A percentile compares a stretch with the other conserved stretches of the same genome.
phyloP scores from a whole-genome alignment of 2,888 invertebrate species.

The Tridacna gigas region DNA sequence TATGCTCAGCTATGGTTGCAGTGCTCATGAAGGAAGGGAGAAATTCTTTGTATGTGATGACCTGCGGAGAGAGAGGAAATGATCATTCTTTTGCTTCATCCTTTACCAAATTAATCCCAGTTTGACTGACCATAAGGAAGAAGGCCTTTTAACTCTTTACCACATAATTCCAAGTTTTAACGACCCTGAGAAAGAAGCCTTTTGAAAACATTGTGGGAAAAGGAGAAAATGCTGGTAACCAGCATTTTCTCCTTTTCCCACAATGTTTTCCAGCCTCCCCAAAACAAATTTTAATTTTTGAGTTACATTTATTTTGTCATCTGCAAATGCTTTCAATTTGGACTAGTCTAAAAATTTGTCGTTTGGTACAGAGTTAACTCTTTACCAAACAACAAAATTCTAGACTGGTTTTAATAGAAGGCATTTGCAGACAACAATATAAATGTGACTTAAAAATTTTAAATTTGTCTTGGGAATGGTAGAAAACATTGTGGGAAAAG shows the following conservation, averaged over 20 bases:
- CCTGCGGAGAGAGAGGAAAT: background rate
- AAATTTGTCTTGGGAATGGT: too few species aligned
- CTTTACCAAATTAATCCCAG: background rate
- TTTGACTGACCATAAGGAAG: background rate
- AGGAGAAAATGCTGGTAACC: background rate
- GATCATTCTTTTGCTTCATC: background rate
- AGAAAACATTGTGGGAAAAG: too few species aligned
- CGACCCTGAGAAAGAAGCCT: too few species aligned
- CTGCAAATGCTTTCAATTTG: background rate
- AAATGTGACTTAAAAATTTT: too few species aligned
- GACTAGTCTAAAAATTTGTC: background rate
- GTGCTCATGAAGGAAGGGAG: slow-evolving; percentile 1
- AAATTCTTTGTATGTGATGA: slow-evolving; percentile 8
- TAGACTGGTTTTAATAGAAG: too few species aligned
- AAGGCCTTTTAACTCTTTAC: background rate
- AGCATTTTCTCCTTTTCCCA: background rate
- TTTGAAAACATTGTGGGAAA: too few species aligned
- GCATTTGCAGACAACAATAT: too few species aligned
- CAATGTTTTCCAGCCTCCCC: too few species aligned
- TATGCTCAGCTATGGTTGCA: background rate
- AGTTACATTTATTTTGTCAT: background rate
- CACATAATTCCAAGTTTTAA: too few species aligned
- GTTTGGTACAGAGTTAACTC: background rate
- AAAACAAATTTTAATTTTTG: background rate
- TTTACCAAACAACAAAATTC: too few species aligned